Conservation (phyloP, 2,888 invertebrate species). For the Lasioglossum marginatum region DNA sequence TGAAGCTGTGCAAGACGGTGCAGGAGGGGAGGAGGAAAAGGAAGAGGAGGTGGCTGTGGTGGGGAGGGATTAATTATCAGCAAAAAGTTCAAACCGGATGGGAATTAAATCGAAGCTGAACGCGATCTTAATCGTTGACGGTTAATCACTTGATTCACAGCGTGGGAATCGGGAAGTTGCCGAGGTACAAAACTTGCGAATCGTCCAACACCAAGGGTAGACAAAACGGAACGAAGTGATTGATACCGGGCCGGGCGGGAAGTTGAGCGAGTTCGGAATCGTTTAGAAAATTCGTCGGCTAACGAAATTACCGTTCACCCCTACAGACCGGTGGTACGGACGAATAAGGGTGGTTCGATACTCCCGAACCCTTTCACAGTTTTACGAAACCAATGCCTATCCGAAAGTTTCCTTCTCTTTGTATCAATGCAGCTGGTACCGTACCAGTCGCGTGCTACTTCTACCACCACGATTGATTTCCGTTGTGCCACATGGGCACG, state of each 20-base stretch:
- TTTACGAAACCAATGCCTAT: slow-evolving; percentile 76
- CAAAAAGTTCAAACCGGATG: slow-evolving; percentile 30
- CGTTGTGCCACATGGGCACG: slow-evolving; percentile 58
- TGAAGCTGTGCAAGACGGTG: background rate
- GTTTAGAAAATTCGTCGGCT: slow-evolving; percentile 69
- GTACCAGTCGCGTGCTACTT: slow-evolving; percentile 83
- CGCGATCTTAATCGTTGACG: slow-evolving; percentile 63
- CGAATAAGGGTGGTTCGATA: slow-evolving; percentile 50
- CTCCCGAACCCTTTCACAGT: slow-evolving; percentile 62
- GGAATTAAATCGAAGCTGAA: slow-evolving; percentile 55
- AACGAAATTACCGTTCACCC: slow-evolving; percentile 67
- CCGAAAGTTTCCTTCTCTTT: slow-evolving; percentile 73
- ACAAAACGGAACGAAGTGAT: slow-evolving; percentile 60
- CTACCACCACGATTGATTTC: slow-evolving; percentile 75
- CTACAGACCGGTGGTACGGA: slow-evolving; percentile 35
- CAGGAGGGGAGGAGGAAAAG: background rate
- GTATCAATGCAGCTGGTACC: slow-evolving; percentile 82
- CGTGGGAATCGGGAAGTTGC: slow-evolving; percentile 59
- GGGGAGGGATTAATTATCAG: slow-evolving; percentile 14
- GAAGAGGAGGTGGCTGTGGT: background rate
- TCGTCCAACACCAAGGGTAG: slow-evolving; percentile 29
- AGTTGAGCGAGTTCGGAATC: slow-evolving; percentile 67
- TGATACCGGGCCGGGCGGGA: slow-evolving; percentile 57
- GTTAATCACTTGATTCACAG: slow-evolving; percentile 68
- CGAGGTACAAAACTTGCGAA: slow-evolving; percentile 56